These are phyloP conservation scores for Tipula vernalis DNA, from an alignment of 2,888 invertebrate species.

Conservation along the genomic window DNA sequence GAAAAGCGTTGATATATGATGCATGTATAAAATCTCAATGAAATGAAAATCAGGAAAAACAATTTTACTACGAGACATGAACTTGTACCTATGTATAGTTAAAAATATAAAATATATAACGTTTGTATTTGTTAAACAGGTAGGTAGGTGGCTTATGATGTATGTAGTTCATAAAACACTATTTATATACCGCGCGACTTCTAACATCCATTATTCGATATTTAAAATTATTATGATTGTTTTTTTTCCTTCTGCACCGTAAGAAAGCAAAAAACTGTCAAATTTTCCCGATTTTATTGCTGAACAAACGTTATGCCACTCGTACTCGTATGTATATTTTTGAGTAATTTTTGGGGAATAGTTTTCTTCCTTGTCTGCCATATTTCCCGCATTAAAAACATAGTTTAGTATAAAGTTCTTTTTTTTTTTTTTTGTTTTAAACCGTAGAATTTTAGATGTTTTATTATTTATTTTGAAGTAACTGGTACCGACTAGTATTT, in stretches of 20 bases:
- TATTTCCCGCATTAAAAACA: background rate
- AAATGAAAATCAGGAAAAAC: background rate
- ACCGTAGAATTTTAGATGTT: background rate
- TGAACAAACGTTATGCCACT: background rate
- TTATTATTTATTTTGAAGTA: background rate
- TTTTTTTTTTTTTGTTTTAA: background rate
- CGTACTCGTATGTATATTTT: background rate
- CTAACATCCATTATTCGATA: too few relatives aligned
- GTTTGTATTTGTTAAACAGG: background rate
- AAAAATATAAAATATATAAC: background rate
- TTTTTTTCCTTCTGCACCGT: too few relatives aligned
- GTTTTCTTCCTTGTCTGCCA: background rate
- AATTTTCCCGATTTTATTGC: background rate
- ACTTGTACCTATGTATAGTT: too few relatives aligned
- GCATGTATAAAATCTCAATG: background rate
- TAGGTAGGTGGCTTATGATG: too few relatives aligned
- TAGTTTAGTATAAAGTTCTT: background rate
- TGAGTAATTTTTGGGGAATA: background rate
- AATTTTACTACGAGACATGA: background rate
- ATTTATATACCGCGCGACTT: too few relatives aligned
- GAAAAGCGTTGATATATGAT: background rate
- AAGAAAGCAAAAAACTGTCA: background rate
- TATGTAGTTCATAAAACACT: too few relatives aligned
- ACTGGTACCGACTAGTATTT: background rate
- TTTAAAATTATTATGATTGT: too few relatives aligned